Evolutionary conservation across 2,113 vertebrate species (phyloP), one percentile per base, ranked within the genome.

Genomic region (Oreochromis tanganicae): DNA sequence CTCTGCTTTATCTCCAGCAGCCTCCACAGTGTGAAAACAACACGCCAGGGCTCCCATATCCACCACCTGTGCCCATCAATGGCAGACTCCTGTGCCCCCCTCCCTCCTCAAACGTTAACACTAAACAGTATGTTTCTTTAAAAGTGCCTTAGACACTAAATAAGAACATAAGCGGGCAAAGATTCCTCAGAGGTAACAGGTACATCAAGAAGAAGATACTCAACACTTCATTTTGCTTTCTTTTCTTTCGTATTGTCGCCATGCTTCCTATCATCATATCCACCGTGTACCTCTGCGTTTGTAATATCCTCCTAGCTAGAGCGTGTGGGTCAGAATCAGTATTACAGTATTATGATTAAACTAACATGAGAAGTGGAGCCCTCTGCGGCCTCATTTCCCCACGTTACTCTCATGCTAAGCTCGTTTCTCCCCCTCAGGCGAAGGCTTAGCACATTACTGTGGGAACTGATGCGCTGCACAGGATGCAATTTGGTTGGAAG

Each of bases 111-210:
- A 89, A 79, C 75, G 11, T 91, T 80, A 89, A 89, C 56, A 63
- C 80, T 81, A 87, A 90, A 94, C 88, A 93, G 95, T 96, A 97
- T 95, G 96, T 97, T 97, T 97, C 97, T 95, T 96, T 95, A 96
- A 97, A 98, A 97, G 98, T 99, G 98, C 98, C 98, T 99, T 98
- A 97, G 98, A 98, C 97, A 98, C 98, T 98, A 96, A 97, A 90
- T 96, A 97, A 97, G 97, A 97, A 97, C 95, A 97, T 97, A 94
- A 88, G 52, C 19, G 36, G 86, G 56, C 66, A 81, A 88, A 3
- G 66, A 84, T 59, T 81, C 29, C 56, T 50, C 34, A 61, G 63
- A 92, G 82, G 80, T 48, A 85, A 92, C 55, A 14, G 43, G 87
- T 78, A 38, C 46, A 83, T 19, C 61, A 59, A 80, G 75, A 83